phyloP scores from a whole-genome alignment of 1,140 invertebrate genomes.

The Thaumetopoea pityocampa region DNA sequence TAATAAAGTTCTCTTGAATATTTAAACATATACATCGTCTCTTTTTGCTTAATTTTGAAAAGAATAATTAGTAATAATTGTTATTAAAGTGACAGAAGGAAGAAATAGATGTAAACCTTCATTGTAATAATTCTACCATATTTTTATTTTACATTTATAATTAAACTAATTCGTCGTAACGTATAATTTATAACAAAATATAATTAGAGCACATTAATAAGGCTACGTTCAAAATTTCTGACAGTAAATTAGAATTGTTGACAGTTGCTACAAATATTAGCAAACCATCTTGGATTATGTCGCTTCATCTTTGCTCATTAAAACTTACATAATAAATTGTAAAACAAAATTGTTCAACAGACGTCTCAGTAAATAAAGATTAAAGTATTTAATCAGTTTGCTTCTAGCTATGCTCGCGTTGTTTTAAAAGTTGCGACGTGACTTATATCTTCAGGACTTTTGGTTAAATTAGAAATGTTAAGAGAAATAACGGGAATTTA shows the following conservation, averaged over 20 bases:
- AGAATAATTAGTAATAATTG: too few relatives aligned
- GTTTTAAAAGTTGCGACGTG: conserved; percentile 58
- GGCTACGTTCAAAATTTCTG: background rate
- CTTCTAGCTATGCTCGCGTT: conserved; percentile 34
- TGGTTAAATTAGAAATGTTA: conserved; percentile 26
- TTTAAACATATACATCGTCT: too few relatives aligned
- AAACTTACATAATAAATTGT: conserved; percentile 62
- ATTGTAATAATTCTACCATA: too few relatives aligned
- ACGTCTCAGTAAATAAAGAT: conserved; percentile 68
- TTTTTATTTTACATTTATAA: too few relatives aligned
- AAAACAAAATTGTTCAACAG: conserved; percentile 55
- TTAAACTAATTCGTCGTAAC: too few relatives aligned
- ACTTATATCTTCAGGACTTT: conserved; percentile 57
- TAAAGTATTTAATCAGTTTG: conserved; percentile 67
- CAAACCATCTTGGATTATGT: conserved; percentile 23
- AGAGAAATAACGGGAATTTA: conserved; percentile 24
- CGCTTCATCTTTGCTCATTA: conserved; percentile 40
- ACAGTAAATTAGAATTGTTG: conserved; percentile 6
- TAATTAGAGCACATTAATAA: background rate
- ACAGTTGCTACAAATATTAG: conserved; percentile 16
- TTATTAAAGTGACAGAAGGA: too few relatives aligned
- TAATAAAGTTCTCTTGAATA: too few relatives aligned
- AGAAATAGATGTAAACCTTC: too few relatives aligned
- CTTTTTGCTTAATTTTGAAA: too few relatives aligned
- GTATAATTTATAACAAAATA: conserved; percentile 1